Evolutionary conservation across 1,140 invertebrate genomes (phyloP).

Genomic region (Leptestheria dahalacensis): DNA sequence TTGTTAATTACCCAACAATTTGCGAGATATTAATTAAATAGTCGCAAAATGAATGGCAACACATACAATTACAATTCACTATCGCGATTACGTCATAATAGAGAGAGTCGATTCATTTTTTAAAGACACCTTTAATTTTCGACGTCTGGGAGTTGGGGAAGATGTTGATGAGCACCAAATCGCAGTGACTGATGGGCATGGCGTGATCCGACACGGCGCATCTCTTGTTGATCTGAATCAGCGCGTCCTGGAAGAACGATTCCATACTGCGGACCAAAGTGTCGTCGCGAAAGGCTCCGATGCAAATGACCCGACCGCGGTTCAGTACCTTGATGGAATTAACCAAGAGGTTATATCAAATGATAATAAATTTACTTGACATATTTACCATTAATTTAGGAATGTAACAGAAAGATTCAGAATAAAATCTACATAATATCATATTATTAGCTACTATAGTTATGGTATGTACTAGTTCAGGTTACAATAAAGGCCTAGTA

Average conservation of each 20-base stretch:
- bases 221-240: constrained; percentile 61
- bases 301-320: constrained; percentile 70
- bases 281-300: constrained; percentile 70
- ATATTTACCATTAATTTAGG: too few species aligned
- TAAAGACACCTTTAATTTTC: constrained; percentile 50
- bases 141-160: constrained; percentile 59
- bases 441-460: background rate
- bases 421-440: too few species aligned
- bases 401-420: too few species aligned
- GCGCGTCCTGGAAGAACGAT: constrained; percentile 62
- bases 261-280: constrained; percentile 65
- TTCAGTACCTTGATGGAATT: constrained; percentile 39
- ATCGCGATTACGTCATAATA: too few species aligned
- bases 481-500: too few species aligned
- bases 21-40: too few species aligned
- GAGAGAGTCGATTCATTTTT: too few species aligned
- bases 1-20: constrained; percentile 27
- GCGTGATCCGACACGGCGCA: constrained; percentile 42
- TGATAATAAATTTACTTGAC: too few species aligned
- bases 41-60: too few species aligned
- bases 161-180: constrained; percentile 75
- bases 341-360: too few species aligned
- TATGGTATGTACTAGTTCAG: background rate
- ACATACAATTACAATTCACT: too few species aligned
- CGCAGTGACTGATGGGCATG: constrained; percentile 64